phyloP scores from a whole-genome alignment of 2,113 vertebrate species.

The Casuarius casuarius region DNA sequence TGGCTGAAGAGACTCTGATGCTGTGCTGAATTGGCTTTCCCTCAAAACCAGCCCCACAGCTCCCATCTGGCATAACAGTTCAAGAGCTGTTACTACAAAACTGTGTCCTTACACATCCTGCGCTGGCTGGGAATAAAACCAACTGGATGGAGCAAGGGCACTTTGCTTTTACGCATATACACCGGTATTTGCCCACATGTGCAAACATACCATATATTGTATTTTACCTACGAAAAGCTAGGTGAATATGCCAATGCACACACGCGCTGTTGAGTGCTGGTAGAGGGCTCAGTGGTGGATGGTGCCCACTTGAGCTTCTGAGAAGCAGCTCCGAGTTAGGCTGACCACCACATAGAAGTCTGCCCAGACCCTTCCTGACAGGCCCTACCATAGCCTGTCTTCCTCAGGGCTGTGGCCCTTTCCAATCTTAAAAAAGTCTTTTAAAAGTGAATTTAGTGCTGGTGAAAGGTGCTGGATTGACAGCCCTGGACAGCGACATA shows the following conservation, averaged over 20 bases:
- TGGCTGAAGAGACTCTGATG: neutral
- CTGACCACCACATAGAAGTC: no score
- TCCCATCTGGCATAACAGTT: neutral
- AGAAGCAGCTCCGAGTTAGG: no score
- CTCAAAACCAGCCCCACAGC: neutral
- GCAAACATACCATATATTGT: neutral
- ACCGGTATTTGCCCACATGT: neutral
- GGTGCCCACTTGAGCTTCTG: no score
- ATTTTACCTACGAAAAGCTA: neutral
- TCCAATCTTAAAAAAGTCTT: neutral
- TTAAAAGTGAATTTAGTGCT: neutral
- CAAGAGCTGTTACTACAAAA: neutral
- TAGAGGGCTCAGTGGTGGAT: no score
- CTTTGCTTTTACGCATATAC: neutral
- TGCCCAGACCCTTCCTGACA: neutral
- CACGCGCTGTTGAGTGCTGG: no score
- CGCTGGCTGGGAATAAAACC: neutral
- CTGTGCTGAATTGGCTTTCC: neutral
- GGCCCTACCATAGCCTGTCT: neutral
- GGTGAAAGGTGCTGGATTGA: neutral
- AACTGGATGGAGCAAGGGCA: fast-evolving
- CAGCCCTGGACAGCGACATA: neutral
- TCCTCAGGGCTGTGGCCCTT: neutral
- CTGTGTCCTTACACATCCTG: neutral
- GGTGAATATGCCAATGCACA: neutral